Evolutionary conservation across 2,888 invertebrate genomes (phyloP).

Genomic region (Lithophane ornitopus): DNA sequence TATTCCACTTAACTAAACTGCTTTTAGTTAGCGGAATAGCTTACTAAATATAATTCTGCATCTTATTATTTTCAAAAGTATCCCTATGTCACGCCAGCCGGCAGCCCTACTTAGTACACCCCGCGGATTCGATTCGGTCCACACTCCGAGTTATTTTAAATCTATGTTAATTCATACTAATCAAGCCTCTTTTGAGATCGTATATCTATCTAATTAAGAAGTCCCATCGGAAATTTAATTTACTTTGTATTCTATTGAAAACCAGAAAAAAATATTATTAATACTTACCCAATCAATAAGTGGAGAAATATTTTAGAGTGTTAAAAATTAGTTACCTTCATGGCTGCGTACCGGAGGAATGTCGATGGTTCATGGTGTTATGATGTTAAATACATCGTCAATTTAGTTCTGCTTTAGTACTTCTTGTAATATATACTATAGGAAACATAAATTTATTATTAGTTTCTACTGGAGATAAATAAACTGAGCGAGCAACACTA

Average conservation of each 20-base stretch:
- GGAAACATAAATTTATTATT: slow-evolving; percentile 56
- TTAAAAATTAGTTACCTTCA: slow-evolving; percentile 51
- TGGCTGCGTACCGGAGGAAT: slow-evolving; percentile 31
- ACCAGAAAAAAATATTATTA: slow-evolving; percentile 57
- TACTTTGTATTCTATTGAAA: slow-evolving; percentile 56
- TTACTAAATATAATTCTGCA: too few relatives aligned
- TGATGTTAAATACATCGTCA: slow-evolving; percentile 24
- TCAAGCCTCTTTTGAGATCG: slow-evolving; percentile 62
- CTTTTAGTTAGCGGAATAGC: too few relatives aligned
- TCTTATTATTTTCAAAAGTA: too few relatives aligned
- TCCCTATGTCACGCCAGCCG: slow-evolving; percentile 27
- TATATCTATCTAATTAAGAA: slow-evolving; percentile 64
- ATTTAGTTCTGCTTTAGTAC: slow-evolving; percentile 28
- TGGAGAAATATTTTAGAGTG: slow-evolving; percentile 55
- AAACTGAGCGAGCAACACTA: slow-evolving; percentile 64
- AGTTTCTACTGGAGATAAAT: slow-evolving; percentile 53
- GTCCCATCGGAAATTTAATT: slow-evolving; percentile 60
- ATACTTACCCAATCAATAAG: slow-evolving; percentile 48
- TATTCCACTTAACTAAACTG: too few relatives aligned
- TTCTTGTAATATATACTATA: slow-evolving; percentile 26
- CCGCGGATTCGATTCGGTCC: slow-evolving; percentile 61
- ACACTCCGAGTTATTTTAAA: slow-evolving; percentile 66
- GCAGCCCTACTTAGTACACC: slow-evolving; percentile 56
- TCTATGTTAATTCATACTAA: slow-evolving; percentile 67
- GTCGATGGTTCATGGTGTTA: slow-evolving; percentile 30